phyloP scores from a whole-genome alignment of 2,797 vertebrate species.

The Psittacula echo region DNA sequence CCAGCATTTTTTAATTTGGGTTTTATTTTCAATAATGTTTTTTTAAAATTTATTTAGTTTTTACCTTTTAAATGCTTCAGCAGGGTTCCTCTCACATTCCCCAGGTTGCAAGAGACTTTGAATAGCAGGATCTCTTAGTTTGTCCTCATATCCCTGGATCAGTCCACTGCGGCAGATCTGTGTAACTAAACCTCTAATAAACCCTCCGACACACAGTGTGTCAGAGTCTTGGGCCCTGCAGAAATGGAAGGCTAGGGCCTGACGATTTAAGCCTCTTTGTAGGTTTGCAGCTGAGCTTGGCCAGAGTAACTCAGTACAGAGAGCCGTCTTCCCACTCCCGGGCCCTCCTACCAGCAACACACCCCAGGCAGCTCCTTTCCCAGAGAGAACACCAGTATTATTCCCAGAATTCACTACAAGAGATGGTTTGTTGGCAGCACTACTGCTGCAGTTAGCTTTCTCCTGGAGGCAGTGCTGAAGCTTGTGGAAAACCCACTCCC shows the following conservation, averaged over 20 bases:
- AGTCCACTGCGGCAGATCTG: constrained; percentile 89
- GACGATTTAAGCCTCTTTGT: constrained; percentile 89
- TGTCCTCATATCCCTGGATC: constrained; percentile 91
- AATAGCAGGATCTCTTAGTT: constrained; percentile 88
- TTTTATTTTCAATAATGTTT: not conserved
- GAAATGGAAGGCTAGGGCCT: constrained; percentile 93
- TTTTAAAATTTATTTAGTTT: not conserved
- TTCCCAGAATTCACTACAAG: constrained; percentile 74
- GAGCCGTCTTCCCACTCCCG: constrained; percentile 94
- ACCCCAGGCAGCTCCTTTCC: constrained; percentile 88
- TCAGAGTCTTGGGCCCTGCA: constrained; percentile 95
- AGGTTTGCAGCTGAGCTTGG: constrained; percentile 86
- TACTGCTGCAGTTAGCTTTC: constrained; percentile 83
- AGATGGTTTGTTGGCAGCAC: constrained; percentile 77
- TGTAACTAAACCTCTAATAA: constrained; percentile 87
- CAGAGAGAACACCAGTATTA: constrained; percentile 74
- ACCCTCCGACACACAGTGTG: constrained; percentile 90
- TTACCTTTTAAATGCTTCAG: constrained; percentile 97
- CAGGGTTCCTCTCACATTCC: constrained; percentile 94
- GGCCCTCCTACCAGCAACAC: constrained; percentile 96
- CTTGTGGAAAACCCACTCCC: constrained; percentile 99
- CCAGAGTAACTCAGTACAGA: constrained; percentile 95
- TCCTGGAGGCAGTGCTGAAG: constrained; percentile 99
- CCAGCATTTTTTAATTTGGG: not conserved
- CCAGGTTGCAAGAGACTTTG: constrained; percentile 90